Base-by-base conservation (phyloP, 2,797 vertebrate genomes). In the Dermochelys coriacea region DNA sequence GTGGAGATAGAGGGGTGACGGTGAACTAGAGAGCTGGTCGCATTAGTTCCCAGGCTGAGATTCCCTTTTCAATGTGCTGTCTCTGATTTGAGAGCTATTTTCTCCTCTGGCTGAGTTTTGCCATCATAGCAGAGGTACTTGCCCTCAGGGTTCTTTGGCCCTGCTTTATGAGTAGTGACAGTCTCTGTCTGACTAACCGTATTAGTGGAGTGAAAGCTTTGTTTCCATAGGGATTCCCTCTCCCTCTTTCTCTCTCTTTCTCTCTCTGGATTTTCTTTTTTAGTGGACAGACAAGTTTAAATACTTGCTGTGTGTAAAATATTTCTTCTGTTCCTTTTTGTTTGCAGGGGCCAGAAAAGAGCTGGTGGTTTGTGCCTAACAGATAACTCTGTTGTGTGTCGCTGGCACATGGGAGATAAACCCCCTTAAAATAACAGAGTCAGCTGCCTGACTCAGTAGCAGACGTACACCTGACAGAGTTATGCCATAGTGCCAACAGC, bases 171-270 rank as follows among this genome's bases (percentile, higher is more conserved):
- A 80, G 41, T 41, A 78, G 74, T 88, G 80, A 89, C 84, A 84
- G 19, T 49, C 55, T 83, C 52, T 75, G 45, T 90, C 89, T 93
- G 87, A 80, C 71, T 95, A 78, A 84, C 79, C 84, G 64, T 3
- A 0, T 75, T 34, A 86, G 57, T 15, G 1, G 80, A 94, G 54
- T 83, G 50, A 94, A 95, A 88, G 84, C 52, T 89, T 91, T 92
- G 59, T 93, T 93, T 94, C 82, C 68, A 57, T 55, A 92, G 87
- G 90, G 93, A 86, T 91, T 93, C 80, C 80, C 61, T 89, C 37
- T 85, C 83, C 64, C 74, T 78, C 77, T 57, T 9, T 61, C 45
- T 25, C 5, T 82, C 1, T n/a, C 0, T 41, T 8, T 80, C 11
- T 50, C 86, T 87, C 89, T 59, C 2, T 71, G 83, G 87, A 64